Percentiles rank a stretch among this genome's conserved stretches.
Conservation (phyloP, 2,888 invertebrate genomes). For the Cerceris ruficornis region DNA sequence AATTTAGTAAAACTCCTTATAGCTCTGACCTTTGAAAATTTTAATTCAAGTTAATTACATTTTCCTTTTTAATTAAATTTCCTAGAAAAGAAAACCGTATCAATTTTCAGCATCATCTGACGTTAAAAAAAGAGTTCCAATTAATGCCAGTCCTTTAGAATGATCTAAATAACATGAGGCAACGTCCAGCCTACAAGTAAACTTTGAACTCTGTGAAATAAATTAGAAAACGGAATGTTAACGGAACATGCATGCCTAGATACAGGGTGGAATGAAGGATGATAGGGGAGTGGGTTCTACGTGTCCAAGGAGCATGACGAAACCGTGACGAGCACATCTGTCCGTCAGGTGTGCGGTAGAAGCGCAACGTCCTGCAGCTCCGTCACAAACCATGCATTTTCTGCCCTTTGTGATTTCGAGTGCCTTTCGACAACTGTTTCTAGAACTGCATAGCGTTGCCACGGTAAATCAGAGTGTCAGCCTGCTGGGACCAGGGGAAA, state of each 20-base stretch:
- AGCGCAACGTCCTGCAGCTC: slow-evolving; percentile 23
- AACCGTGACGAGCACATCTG: slow-evolving; percentile 65
- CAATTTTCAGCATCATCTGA: too few species aligned
- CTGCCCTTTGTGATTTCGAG: slow-evolving; percentile 18
- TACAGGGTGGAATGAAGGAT: slow-evolving; percentile 13
- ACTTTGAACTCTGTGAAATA: slow-evolving; percentile 13
- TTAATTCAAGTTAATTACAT: too few species aligned
- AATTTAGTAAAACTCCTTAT: too few species aligned
- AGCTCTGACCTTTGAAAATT: too few species aligned
- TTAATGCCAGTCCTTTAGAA: too few species aligned
- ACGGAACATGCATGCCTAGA: slow-evolving; percentile 13
- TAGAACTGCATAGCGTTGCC: neutral
- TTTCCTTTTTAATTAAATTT: too few species aligned
- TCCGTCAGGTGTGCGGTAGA: slow-evolving; percentile 62
- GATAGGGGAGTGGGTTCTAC: slow-evolving; percentile 31
- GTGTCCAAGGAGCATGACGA: slow-evolving; percentile 60
- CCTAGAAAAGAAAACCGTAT: too few species aligned
- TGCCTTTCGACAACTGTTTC: slow-evolving; percentile 11
- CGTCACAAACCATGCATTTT: slow-evolving; percentile 1
- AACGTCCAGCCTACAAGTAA: neutral
- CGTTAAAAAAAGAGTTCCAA: too few species aligned
- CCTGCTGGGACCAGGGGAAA: neutral
- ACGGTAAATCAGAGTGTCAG: neutral
- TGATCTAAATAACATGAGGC: too few species aligned
- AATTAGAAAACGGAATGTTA: slow-evolving; percentile 32